Evolutionary conservation across 2,888 invertebrate species (phyloP).

Genomic region (Dione vanillae): DNA sequence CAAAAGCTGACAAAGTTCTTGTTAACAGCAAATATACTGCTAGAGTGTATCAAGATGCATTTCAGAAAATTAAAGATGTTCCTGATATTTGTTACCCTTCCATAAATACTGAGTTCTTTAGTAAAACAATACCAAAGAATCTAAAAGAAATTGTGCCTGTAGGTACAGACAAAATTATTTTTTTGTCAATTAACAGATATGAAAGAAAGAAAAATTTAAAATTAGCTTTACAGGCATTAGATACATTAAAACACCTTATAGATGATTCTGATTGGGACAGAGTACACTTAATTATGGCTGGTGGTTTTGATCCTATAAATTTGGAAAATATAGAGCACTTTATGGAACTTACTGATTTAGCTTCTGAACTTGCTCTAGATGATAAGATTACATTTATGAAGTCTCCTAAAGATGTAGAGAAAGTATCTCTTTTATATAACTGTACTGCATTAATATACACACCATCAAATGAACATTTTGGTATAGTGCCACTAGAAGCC

Average conservation of each 20-base stretch:
- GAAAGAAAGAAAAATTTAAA: slow-evolving; percentile 98
- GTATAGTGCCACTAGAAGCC: slow-evolving; percentile 99
- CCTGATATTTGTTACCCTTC: slow-evolving; percentile 97
- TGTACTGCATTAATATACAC: slow-evolving; percentile 96
- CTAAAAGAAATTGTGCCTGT: slow-evolving; percentile 79
- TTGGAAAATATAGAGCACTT: slow-evolving; percentile 94
- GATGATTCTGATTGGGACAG: slow-evolving; percentile 84
- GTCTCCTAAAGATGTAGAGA: slow-evolving; percentile 94
- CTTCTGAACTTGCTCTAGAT: slow-evolving; percentile 86
- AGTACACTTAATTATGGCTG: slow-evolving; percentile 95
- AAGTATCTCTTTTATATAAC: slow-evolving; percentile 90
- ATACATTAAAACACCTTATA: slow-evolving; percentile 84
- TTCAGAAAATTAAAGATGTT: slow-evolving; percentile 87
- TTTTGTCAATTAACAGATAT: slow-evolving; percentile 98
- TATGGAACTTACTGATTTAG: slow-evolving; percentile 88
- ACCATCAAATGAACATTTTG: slow-evolving; percentile 98
- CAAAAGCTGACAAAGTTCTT: slow-evolving; percentile 93
- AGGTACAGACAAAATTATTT: slow-evolving; percentile 86
- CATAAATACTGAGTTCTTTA: slow-evolving; percentile 91
- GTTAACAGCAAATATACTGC: slow-evolving; percentile 99
- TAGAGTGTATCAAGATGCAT: slow-evolving; percentile 93
- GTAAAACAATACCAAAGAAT: slow-evolving; percentile 77
- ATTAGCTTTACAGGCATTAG: slow-evolving; percentile 92
- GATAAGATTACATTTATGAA: slow-evolving; percentile 92
- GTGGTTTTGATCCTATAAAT: slow-evolving; percentile 96